Evolutionary conservation across 2,113 vertebrate species (phyloP).

Genomic region (Calyptomena viridis): DNA sequence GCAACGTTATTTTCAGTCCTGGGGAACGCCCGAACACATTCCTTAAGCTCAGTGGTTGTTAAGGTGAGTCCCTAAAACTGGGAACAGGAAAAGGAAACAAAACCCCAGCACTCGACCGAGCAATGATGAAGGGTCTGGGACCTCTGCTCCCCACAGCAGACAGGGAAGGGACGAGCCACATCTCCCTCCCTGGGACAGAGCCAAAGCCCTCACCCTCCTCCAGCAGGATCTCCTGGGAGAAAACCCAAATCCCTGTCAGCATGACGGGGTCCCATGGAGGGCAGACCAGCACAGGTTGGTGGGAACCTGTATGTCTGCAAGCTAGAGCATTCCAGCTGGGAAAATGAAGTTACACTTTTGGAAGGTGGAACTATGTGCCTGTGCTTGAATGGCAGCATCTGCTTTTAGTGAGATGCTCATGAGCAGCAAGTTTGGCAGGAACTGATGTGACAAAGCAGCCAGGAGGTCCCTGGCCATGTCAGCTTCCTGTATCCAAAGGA

Average conservation of each 20-base stretch:
- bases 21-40: not conserved
- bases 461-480: not conserved
- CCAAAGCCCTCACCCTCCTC: not conserved
- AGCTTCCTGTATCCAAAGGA: not conserved
- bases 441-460: not conserved
- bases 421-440: not conserved
- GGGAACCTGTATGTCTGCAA: not conserved
- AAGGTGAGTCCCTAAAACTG: not conserved
- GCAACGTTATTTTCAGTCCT: not conserved
- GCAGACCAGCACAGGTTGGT: not conserved
- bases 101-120: too few relatives aligned
- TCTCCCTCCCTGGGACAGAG: not conserved
- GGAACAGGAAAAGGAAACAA: not conserved
- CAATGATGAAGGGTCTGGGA: too few relatives aligned
- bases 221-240: not conserved
- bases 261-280: not conserved
- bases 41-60: not conserved
- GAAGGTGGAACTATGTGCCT: not conserved
- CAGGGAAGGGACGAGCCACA: not conserved
- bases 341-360: not conserved
- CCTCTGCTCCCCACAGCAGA: too few relatives aligned
- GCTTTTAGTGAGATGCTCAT: not conserved
- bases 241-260: rapidly evolving
- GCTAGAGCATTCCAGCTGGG: not conserved
- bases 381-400: not conserved